phyloP scores from a whole-genome alignment of 2,797 vertebrate genomes.

The Synanceia verrucosa region DNA sequence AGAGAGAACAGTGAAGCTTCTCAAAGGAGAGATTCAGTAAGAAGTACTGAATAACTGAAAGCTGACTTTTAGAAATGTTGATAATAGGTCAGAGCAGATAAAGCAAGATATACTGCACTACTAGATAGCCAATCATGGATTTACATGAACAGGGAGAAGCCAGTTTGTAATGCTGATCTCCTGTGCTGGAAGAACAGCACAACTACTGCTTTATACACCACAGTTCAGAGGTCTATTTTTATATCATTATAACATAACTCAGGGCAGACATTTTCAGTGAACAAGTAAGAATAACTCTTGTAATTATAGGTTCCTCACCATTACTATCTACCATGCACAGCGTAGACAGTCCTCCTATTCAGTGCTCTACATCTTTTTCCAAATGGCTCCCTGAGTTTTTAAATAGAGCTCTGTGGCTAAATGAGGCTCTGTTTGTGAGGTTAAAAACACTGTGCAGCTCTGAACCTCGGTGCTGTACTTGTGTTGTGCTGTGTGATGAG shows the following conservation, averaged over 20 bases:
- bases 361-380: background rate
- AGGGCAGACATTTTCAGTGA: constrained; percentile 5
- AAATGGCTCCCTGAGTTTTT: background rate
- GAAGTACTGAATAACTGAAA: too few species aligned
- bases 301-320: constrained; percentile 11
- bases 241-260: constrained; percentile 12
- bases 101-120: too few species aligned
- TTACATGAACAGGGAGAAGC: background rate
- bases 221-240: constrained; percentile 10
- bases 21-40: too few species aligned
- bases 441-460: constrained; percentile 2
- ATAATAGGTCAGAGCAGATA: too few species aligned
- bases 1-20: too few species aligned
- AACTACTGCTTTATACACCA: background rate
- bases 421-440: background rate
- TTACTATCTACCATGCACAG: constrained; percentile 1
- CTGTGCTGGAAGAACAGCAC: background rate
- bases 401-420: constrained; percentile 1
- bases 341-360: background rate
- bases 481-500: constrained; percentile 26
- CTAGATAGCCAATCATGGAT: background rate
- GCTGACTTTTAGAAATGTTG: too few species aligned
- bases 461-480: constrained; percentile 2
- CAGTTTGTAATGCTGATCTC: background rate
- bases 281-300: constrained; percentile 12